Conservation (phyloP, 2,113 vertebrate genomes). For the Tautogolabrus adspersus region DNA sequence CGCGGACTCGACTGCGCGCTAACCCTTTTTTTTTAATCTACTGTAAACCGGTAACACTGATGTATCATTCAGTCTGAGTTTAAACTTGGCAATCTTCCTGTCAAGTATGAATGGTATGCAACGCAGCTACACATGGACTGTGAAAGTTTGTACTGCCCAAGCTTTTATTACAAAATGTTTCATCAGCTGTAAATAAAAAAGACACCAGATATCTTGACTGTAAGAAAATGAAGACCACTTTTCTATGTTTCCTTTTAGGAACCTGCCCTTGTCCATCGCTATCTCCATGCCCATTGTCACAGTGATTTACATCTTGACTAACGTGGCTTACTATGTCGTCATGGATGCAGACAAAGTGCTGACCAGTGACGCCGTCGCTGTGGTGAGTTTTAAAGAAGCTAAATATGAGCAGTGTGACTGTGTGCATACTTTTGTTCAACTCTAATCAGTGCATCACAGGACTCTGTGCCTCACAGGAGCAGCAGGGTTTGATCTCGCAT, state of each 20-base stretch:
- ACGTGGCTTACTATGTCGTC: conserved; percentile 86
- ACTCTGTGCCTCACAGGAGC: conserved; percentile 27
- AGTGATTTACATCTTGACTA: conserved; percentile 87
- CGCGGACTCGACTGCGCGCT: too few species aligned
- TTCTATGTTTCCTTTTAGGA: conserved; percentile 67
- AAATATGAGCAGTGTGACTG: neutral
- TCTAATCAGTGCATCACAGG: neutral
- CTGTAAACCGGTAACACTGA: neutral
- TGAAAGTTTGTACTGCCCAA: neutral
- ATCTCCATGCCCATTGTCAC: conserved; percentile 89
- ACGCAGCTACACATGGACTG: neutral
- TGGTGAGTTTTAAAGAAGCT: conserved; percentile 78
- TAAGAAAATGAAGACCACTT: neutral
- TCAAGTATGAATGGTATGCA: neutral
- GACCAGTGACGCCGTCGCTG: conserved; percentile 85
- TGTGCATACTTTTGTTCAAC: neutral
- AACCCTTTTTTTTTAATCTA: too few species aligned
- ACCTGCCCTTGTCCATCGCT: conserved; percentile 85
- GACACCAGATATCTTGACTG: too few species aligned
- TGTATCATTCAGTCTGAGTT: too few species aligned
- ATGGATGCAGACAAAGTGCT: conserved; percentile 81
- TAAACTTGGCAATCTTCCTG: neutral
- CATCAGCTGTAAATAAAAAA: neutral
- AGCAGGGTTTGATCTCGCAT: conserved; percentile 37
- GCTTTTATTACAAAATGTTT: neutral